phyloP scores from a whole-genome alignment of 2,113 vertebrate species.

The Lampris incognitus region DNA sequence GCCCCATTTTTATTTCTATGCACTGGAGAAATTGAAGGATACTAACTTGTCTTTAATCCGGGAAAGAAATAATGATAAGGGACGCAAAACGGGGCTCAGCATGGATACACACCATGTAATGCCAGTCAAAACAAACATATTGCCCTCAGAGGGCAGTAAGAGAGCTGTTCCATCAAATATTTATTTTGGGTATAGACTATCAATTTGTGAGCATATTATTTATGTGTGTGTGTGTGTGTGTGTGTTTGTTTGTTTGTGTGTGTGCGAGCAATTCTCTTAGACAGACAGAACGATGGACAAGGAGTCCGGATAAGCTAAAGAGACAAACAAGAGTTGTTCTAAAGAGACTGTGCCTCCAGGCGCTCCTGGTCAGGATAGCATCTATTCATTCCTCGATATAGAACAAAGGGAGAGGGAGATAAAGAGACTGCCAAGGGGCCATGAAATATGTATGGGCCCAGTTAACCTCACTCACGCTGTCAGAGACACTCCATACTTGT shows the following conservation, averaged over 20 bases:
- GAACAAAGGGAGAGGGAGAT: constrained; percentile 50
- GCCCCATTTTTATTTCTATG: too few species aligned
- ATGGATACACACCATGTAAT: too few species aligned
- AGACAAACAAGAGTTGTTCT: constrained; percentile 22
- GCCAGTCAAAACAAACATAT: too few species aligned
- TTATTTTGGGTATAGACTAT: too few species aligned
- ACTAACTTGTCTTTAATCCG: too few species aligned
- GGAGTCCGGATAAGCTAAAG: not conserved
- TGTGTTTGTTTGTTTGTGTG: not conserved
- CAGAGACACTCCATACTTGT: constrained; percentile 43
- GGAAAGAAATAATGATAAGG: too few species aligned
- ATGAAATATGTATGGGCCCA: constrained; percentile 70
- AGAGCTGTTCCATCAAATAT: too few species aligned
- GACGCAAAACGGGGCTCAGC: too few species aligned
- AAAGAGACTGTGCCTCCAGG: constrained; percentile 12
- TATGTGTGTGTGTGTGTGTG: too few species aligned
- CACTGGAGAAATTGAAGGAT: too few species aligned
- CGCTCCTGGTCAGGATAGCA: constrained; percentile 18
- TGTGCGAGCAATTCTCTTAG: not conserved
- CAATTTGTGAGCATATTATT: too few species aligned
- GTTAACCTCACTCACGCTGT: constrained; percentile 59
- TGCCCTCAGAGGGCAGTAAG: too few species aligned
- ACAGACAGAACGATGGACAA: not conserved
- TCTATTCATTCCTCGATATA: constrained; percentile 14
- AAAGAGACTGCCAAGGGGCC: constrained; percentile 36